These are phyloP conservation scores for Caenorhabditis sp. DNA, from an alignment of 2,888 invertebrate genomes.

Conservation along the genomic window DNA sequence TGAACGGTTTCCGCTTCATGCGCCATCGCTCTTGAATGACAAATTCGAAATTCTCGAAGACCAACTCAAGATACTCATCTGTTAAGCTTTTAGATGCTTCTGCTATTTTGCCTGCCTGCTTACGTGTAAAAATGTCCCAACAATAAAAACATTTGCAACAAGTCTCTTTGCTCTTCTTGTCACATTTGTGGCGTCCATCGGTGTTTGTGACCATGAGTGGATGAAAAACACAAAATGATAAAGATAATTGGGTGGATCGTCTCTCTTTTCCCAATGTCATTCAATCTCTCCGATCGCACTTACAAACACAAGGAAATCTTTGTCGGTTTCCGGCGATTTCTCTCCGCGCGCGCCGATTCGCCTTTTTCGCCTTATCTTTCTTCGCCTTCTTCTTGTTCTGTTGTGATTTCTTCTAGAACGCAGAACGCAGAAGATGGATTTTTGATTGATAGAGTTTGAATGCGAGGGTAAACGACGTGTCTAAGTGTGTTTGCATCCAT, in stretches of 20 bases:
- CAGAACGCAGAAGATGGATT: conserved; percentile 47
- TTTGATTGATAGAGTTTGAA: conserved; percentile 54
- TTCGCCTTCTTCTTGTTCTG: conserved; percentile 34
- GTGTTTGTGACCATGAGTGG: conserved; percentile 5
- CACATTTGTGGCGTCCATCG: too few species aligned
- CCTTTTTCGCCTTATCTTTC: conserved; percentile 12
- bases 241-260: conserved; percentile 6
- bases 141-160: conserved; percentile 23
- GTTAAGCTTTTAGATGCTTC: conserved; percentile 54
- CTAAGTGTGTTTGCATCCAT: conserved; percentile 18
- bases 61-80: conserved; percentile 51
- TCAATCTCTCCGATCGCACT: conserved; percentile 20
- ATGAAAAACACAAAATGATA: conserved; percentile 1
- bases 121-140: conserved; percentile 39
- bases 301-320: conserved; percentile 23
- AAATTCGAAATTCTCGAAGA: conserved; percentile 50
- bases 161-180: too few species aligned
- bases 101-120: conserved; percentile 53
- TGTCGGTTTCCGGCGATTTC: conserved; percentile 40
- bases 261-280: conserved; percentile 36
- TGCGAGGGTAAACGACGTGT: conserved; percentile 33
- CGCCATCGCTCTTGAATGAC: conserved; percentile 50
- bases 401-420: conserved; percentile 14
- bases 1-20: conserved; percentile 53
- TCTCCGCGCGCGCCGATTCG: conserved; percentile 29